A percentile compares a stretch with the other conserved stretches of the same genome.
phyloP scores from a whole-genome alignment of 2,888 invertebrate genomes.

The Gonocerus acuteangulatus region DNA sequence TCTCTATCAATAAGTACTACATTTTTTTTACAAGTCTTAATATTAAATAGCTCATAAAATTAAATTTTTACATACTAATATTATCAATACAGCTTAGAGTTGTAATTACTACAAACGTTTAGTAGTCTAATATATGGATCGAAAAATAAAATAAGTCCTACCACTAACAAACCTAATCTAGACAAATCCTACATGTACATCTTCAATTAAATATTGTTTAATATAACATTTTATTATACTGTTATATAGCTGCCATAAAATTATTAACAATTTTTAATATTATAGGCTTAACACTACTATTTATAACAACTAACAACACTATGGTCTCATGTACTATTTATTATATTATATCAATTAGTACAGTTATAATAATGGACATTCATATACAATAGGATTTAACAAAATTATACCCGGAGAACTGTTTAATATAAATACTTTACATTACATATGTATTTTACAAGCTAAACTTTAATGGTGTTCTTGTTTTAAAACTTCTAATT shows the following conservation, averaged over 20 bases:
- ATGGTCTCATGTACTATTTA: not conserved
- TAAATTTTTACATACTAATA: slow-evolving; percentile 15
- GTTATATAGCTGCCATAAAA: not conserved
- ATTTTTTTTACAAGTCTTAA: slow-evolving; percentile 20
- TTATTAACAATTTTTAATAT: not conserved
- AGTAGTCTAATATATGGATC: not conserved
- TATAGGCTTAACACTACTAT: not conserved
- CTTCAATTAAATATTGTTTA: too few species aligned
- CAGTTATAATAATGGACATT: not conserved
- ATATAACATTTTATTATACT: not conserved
- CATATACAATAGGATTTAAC: not conserved
- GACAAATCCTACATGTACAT: not conserved
- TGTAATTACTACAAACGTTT: not conserved
- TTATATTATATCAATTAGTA: too few species aligned
- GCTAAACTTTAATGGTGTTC: slow-evolving; percentile 35
- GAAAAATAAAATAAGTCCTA: not conserved
- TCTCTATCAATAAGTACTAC: slow-evolving; percentile 12
- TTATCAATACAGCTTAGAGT: slow-evolving; percentile 27
- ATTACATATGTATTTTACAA: not conserved
- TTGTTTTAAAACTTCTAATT: slow-evolving; percentile 4
- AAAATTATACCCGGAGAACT: too few species aligned
- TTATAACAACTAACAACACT: not conserved
- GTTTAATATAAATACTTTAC: not conserved
- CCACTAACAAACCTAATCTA: not conserved
- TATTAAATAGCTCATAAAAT: slow-evolving; percentile 4